Base-by-base conservation (phyloP, 2,888 invertebrate species). In the Tinea semifulvella region DNA sequence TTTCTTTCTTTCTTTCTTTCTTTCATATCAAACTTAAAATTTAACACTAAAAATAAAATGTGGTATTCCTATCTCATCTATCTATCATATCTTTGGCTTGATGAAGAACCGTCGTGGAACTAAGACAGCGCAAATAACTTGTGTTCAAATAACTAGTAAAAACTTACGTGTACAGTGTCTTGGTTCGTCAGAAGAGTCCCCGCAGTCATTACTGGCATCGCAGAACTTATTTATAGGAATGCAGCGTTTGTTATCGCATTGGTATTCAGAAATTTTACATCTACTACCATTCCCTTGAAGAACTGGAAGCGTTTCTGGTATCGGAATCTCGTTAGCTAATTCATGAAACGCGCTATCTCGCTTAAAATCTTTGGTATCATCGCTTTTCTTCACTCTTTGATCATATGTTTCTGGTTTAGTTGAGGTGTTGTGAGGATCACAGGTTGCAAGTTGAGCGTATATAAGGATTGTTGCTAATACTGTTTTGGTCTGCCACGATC, bases 141-240 rank as follows among this genome's bases (percentile, higher is more conserved):
- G n/a, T n/a, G n/a, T n/a, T n/a, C n/a, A n/a, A n/a, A n/a, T n/a
- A n/a, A n/a, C n/a, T n/a, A n/a, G n/a, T n/a, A n/a, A n/a, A n/a
- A n/a, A 88, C 91, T 90, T 72, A 92, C 92, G 88, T 67, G 91
- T 88, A 63, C 92, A 92, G 70, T 89, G 88, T 56, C 90, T 82
- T 13, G 91, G 91, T 61, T 92, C 92, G 61, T 92, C 92, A 19
- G 90, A 88, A 2, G 87, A 85, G 62, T 92, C 92, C 0, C 90
- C 91, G 58, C 92, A 92, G 62, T 93, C 90, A 65, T 91, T 89
- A 52, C 84, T 80, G 52, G 88, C 89, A 65, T 92, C 90, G 70
- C 92, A 92, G 66, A 85, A 92, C 64, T 87, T 84, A 71, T 90
- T 91, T 53, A 89, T 82, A 27, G 82, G 81, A 49, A 90, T 76